Conservation (phyloP, 2,113 vertebrate species). For the Globicephala melas region DNA sequence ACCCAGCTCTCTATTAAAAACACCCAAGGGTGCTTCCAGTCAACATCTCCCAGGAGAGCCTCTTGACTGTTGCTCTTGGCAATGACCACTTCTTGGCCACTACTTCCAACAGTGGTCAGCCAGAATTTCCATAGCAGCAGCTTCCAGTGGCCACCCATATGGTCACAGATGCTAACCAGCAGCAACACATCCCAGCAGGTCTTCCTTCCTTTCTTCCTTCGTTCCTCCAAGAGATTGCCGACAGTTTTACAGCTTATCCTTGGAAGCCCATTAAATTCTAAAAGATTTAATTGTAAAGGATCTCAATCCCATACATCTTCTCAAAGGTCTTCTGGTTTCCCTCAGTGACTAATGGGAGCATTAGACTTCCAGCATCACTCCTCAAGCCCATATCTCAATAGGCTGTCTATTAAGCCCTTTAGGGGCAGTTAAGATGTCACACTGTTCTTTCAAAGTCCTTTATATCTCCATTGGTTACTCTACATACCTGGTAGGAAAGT, state of each 20-base stretch:
- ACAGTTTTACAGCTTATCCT: background rate
- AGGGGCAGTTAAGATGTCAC: background rate
- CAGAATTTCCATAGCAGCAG: background rate
- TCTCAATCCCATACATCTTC: background rate
- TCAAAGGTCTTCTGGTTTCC: background rate
- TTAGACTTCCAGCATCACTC: background rate
- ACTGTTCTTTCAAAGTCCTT: background rate
- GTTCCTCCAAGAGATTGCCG: background rate
- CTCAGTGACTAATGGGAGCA: background rate
- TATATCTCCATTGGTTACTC: background rate
- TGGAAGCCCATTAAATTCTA: background rate
- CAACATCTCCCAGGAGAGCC: background rate
- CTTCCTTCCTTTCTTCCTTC: background rate
- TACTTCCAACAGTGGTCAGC: background rate
- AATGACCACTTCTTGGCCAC: background rate
- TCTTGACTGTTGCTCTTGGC: slow-evolving; percentile 6
- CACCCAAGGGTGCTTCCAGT: background rate
- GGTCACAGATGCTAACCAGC: background rate
- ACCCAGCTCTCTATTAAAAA: slow-evolving; percentile 2
- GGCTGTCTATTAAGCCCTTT: background rate
- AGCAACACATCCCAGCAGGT: background rate
- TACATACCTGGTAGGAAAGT: background rate
- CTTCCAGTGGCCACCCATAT: background rate
- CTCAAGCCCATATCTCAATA: background rate
- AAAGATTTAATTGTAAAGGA: background rate